phyloP scores from a whole-genome alignment of 2,797 vertebrate species.

The Pelodytes ibericus region DNA sequence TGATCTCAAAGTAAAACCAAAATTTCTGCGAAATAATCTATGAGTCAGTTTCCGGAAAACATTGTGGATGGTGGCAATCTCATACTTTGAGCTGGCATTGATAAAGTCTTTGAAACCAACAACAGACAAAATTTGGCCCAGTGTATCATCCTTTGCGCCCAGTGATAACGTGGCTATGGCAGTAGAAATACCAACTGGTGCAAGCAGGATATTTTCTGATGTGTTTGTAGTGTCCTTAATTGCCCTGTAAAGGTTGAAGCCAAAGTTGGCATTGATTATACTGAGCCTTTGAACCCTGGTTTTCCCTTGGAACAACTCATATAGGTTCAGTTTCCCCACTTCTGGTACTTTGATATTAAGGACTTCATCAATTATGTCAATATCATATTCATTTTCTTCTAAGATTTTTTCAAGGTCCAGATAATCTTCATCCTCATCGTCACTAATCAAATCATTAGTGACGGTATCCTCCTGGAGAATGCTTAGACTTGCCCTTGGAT shows the following conservation, averaged over 20 bases:
- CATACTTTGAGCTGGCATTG: conserved; percentile 90
- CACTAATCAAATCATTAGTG: conserved; percentile 85
- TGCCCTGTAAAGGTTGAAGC: conserved; percentile 87
- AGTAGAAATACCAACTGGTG: conserved; percentile 92
- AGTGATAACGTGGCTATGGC: conserved; percentile 94
- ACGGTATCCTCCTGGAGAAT: conserved; percentile 90
- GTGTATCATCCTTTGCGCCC: conserved; percentile 78
- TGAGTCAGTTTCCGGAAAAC: conserved; percentile 95
- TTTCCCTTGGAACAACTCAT: conserved; percentile 86
- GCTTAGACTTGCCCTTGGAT: conserved; percentile 57
- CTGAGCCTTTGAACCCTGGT: conserved; percentile 92
- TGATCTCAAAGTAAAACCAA: conserved; percentile 89
- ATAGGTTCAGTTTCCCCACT: conserved; percentile 78
- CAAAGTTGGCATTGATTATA: conserved; percentile 86
- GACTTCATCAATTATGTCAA: conserved; percentile 83
- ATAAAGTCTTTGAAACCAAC: conserved; percentile 89
- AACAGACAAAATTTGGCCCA: conserved; percentile 79
- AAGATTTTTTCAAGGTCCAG: conserved; percentile 88
- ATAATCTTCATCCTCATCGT: conserved; percentile 92
- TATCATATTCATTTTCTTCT: conserved; percentile 79
- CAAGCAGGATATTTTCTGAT: conserved; percentile 89
- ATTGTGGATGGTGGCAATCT: conserved; percentile 87
- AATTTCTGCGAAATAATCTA: conserved; percentile 92
- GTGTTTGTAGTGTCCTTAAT: conserved; percentile 79
- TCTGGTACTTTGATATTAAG: conserved; percentile 77